phyloP scores from a whole-genome alignment of 2,797 vertebrate genomes.

The Neosalanx taihuensis region DNA sequence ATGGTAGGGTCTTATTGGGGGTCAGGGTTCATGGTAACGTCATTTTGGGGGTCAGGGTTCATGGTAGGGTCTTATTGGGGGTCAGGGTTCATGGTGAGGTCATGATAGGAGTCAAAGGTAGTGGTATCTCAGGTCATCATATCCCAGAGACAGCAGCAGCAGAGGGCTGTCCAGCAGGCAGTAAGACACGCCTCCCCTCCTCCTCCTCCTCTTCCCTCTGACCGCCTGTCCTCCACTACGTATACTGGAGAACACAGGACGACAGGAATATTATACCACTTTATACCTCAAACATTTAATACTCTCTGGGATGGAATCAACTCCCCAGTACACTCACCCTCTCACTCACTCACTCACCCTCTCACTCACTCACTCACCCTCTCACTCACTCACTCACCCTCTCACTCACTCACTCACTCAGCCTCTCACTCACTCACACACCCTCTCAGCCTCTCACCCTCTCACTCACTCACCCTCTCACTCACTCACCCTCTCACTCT shows the following conservation, averaged over 20 bases:
- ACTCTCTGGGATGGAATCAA: too few species aligned
- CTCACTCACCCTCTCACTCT: background rate
- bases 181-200: constrained; percentile 78
- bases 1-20: background rate
- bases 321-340: too few species aligned
- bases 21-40: background rate
- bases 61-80: background rate
- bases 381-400: background rate
- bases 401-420: background rate
- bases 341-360: too few species aligned
- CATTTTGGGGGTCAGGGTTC: background rate
- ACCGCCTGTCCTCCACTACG: constrained; percentile 80
- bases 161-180: constrained; percentile 84
- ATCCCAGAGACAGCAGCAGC: constrained; percentile 94
- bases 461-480: background rate
- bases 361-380: too few species aligned
- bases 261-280: background rate
- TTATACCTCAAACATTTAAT: background rate
- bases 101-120: background rate
- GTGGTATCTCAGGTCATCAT: constrained; percentile 75
- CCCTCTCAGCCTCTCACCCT: too few species aligned
- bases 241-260: constrained; percentile 71
- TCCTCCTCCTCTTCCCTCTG: constrained; percentile 52
- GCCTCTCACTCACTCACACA: too few species aligned
- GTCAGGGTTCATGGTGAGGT: background rate